phyloP scores from a whole-genome alignment of 2,888 invertebrate genomes.

The Cabera pusaria region DNA sequence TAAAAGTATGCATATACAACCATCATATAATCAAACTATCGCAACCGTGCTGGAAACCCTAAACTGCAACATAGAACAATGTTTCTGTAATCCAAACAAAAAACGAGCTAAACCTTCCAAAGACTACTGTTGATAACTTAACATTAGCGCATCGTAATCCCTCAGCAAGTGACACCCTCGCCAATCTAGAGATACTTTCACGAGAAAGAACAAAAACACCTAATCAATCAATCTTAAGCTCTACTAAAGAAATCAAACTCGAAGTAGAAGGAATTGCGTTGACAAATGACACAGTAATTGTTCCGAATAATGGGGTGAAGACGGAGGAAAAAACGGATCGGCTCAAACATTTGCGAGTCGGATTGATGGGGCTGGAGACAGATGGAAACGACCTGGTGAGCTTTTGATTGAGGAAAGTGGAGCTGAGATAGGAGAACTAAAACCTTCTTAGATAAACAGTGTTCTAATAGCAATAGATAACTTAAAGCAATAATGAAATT shows the following conservation, averaged over 20 bases:
- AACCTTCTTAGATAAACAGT: not conserved
- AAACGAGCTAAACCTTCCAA: slow-evolving; percentile 1
- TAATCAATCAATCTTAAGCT: slow-evolving; percentile 70
- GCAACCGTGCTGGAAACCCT: too few species aligned
- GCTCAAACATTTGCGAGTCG: slow-evolving; percentile 61
- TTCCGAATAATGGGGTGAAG: slow-evolving; percentile 54
- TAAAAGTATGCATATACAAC: too few species aligned
- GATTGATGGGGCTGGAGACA: slow-evolving; percentile 72
- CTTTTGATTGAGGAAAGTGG: slow-evolving; percentile 40
- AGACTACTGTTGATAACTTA: slow-evolving; percentile 18
- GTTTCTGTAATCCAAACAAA: slow-evolving; percentile 9
- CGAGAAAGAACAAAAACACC: slow-evolving; percentile 43
- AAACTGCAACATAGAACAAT: too few species aligned
- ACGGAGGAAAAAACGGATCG: slow-evolving; percentile 56
- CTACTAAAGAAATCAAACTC: slow-evolving; percentile 67
- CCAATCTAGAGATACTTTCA: slow-evolving; percentile 23
- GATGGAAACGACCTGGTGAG: slow-evolving; percentile 57
- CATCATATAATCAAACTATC: too few species aligned
- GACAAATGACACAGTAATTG: slow-evolving; percentile 80
- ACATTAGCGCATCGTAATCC: slow-evolving; percentile 17
- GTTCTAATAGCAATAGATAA: too few species aligned
- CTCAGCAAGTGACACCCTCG: slow-evolving; percentile 21
- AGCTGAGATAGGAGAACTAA: slow-evolving; percentile 2
- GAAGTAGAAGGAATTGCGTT: slow-evolving; percentile 53
- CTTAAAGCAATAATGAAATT: too few species aligned